phyloP scores from a whole-genome alignment of 2,113 vertebrate genomes.

The Ariopsis seemanni region DNA sequence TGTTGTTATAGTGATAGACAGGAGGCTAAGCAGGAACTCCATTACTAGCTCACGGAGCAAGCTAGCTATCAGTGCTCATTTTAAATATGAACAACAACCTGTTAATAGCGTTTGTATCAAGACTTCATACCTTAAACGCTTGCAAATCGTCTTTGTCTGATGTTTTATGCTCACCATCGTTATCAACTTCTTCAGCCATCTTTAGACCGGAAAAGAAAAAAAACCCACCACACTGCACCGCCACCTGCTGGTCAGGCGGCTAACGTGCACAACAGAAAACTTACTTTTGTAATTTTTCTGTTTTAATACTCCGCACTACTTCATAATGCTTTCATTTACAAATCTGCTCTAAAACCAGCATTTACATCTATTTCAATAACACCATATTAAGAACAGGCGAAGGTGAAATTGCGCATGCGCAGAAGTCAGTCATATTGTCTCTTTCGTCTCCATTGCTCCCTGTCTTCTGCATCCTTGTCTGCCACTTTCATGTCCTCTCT shows the following conservation, averaged over 20 bases:
- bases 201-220: constrained; percentile 51
- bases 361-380: background rate
- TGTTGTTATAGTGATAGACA: constrained; percentile 66
- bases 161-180: constrained; percentile 55
- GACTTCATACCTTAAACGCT: constrained; percentile 63
- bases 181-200: constrained; percentile 74
- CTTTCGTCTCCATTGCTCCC: too few relatives aligned
- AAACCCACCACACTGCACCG: background rate
- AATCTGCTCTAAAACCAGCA: too few relatives aligned
- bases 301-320: background rate
- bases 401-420: constrained; percentile 43
- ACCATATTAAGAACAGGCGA: background rate
- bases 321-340: too few relatives aligned
- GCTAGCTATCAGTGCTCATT: background rate
- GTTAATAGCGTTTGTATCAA: too few relatives aligned
- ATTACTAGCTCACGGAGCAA: background rate
- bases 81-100: background rate
- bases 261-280: background rate
- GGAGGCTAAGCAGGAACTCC: background rate
- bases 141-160: constrained; percentile 67
- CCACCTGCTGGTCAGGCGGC: constrained; percentile 36
- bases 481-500: too few relatives aligned
- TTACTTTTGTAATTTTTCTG: background rate
- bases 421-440: background rate
- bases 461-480: too few relatives aligned